Base-by-base conservation (phyloP, 2,113 vertebrate genomes). In the Hylia prasina region DNA sequence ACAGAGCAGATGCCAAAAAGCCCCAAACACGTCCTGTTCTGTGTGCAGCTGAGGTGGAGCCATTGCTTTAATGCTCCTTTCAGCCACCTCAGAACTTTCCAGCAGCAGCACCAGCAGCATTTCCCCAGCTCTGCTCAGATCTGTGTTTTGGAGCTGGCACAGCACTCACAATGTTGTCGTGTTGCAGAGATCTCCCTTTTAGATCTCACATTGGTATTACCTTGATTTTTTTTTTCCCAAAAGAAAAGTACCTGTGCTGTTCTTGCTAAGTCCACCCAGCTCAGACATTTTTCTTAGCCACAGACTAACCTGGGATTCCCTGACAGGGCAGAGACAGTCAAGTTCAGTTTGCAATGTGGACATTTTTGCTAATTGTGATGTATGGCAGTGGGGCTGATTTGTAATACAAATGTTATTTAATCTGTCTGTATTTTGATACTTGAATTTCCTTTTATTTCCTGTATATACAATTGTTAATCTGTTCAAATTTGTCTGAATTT, bases 391-490 rank as follows among this genome's bases (percentile, higher is more conserved):
- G 98, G 98, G 97, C 98, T 98, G 98, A 98, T 98, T 93, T 98
- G 98, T 98, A 98, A 98, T 98, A 97, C 98, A 97, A 97, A 97
- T 98, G 98, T 98, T 99, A 98, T 99, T 98, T 98, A 99, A 99
- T 99, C 98, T 98, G 98, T 99, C 98, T 98, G 98, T 99, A 99
- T 99, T 99, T 99, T 99, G 98, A 99, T 99, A 99, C 99, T 99
- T 99, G 99, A 99, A 99, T 98, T 98, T 98, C 98, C 97, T 97
- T 96, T 98, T 97, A 98, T 98, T 98, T 99, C 98, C 98, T 98
- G 98, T 99, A 98, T 98, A 98, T 99, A 98, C 97, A 97, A 97
- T 92, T 98, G 97, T 98, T 97, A 98, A 97, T 98, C 98, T 98
- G 98, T 97, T 96, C 97, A 77, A 97, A 96, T 98, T 96, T 97